Evolutionary conservation across 23 tunicate genomes (phyloP).

Genomic region (Ascidia mentula): DNA sequence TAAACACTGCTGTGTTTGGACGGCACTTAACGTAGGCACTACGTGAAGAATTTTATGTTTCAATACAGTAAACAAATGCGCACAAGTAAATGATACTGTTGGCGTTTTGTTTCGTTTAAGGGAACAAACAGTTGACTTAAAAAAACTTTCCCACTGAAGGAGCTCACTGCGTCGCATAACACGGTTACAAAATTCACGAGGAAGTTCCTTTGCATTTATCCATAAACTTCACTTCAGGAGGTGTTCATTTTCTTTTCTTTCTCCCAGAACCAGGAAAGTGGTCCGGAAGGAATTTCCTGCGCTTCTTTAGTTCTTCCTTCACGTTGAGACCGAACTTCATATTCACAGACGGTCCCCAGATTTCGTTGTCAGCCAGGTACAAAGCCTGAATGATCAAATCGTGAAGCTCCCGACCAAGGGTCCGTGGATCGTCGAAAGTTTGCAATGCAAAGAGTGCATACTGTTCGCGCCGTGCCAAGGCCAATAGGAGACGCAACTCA

Average conservation of each 20-base stretch:
- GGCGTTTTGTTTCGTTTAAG: too few relatives aligned
- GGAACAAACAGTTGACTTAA: too few relatives aligned
- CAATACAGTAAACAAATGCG: too few relatives aligned
- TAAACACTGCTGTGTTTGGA: too few relatives aligned
- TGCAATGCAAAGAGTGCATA: slow-evolving; percentile 82
- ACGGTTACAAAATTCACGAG: too few relatives aligned
- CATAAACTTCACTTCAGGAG: too few relatives aligned
- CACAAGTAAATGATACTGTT: too few relatives aligned
- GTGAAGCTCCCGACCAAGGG: slow-evolving; percentile 72
- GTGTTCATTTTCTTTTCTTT: slow-evolving; percentile 29
- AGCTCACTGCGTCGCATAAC: too few relatives aligned
- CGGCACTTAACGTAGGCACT: too few relatives aligned
- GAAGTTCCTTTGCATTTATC: too few relatives aligned
- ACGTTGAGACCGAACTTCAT: slow-evolving; percentile 87
- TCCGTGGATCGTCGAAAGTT: slow-evolving; percentile 67
- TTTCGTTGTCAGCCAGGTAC: slow-evolving; percentile 80
- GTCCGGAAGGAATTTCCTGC: slow-evolving; percentile 70
- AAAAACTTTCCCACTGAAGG: too few relatives aligned
- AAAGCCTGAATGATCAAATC: slow-evolving; percentile 77
- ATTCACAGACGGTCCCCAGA: slow-evolving; percentile 96
- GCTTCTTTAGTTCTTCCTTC: slow-evolving; percentile 84
- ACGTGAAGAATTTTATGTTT: too few relatives aligned
- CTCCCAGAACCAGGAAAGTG: slow-evolving; percentile 83
- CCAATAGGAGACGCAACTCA: slow-evolving; percentile 70
- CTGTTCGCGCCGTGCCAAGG: slow-evolving; percentile 68